Evolutionary conservation across 2,113 vertebrate genomes (phyloP).

Genomic region (Dendrocopos noguchii): DNA sequence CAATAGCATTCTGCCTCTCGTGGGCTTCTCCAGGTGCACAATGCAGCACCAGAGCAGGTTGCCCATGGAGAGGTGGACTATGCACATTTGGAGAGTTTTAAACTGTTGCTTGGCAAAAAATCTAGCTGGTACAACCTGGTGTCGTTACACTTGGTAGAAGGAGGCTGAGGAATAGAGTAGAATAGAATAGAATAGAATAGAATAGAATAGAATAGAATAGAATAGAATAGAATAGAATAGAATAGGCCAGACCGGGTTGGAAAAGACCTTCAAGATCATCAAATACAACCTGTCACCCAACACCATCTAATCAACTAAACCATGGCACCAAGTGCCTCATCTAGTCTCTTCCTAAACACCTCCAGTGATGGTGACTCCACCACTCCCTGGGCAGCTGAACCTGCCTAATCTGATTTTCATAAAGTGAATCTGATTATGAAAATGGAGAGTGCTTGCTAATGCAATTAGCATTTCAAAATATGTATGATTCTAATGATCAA

Average conservation of each 20-base stretch:
- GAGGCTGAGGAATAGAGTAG: fast-evolving
- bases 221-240: too few relatives aligned
- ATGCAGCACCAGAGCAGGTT: not conserved
- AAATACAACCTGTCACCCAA: too few relatives aligned
- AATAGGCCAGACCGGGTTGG: too few relatives aligned
- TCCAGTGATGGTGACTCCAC: too few relatives aligned
- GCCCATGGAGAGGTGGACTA: not conserved
- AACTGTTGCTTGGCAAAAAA: not conserved
- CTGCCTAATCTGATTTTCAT: slow-evolving; percentile 8
- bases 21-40: not conserved
- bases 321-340: too few relatives aligned
- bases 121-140: fast-evolving
- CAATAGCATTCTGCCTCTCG: fast-evolving
- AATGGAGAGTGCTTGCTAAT: slow-evolving; percentile 21
- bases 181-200: too few relatives aligned
- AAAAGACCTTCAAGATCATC: too few relatives aligned
- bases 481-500: slow-evolving; percentile 3
- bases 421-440: slow-evolving; percentile 23
- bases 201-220: too few relatives aligned
- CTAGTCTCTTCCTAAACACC: too few relatives aligned
- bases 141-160: not conserved
- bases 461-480: slow-evolving; percentile 45
- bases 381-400: not conserved
- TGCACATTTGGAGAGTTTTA: fast-evolving
- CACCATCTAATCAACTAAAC: too few relatives aligned